These are phyloP conservation scores for Gymnocypris eckloni DNA, from an alignment of 2,797 vertebrate species.

Conservation along the genomic window DNA sequence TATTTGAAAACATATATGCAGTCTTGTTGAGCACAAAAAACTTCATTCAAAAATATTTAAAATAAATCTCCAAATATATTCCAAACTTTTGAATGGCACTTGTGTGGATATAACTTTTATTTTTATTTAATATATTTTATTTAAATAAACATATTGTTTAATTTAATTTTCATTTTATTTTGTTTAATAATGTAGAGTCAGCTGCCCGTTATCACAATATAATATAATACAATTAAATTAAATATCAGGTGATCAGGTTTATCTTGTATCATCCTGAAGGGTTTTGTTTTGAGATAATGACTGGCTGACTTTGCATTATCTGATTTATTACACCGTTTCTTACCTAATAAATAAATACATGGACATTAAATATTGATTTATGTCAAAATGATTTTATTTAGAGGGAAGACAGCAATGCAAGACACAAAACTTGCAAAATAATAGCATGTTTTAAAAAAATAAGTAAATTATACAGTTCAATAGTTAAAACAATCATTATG, in stretches of 20 bases:
- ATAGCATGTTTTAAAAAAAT: neutral
- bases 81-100: neutral
- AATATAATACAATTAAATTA: too few relatives aligned
- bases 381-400: constrained; percentile 13
- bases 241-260: too few relatives aligned
- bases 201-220: neutral
- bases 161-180: neutral
- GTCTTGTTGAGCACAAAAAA: too few relatives aligned
- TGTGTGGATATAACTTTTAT: neutral
- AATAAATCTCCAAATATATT: neutral
- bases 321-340: neutral
- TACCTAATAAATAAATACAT: constrained; percentile 10
- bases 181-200: neutral
- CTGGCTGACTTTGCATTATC: neutral
- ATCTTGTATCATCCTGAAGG: neutral
- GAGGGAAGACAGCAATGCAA: neutral
- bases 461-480: neutral
- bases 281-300: constrained; percentile 9
- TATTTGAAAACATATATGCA: neutral
- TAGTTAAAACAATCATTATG: neutral
- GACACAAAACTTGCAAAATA: neutral
- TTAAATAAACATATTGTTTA: too few relatives aligned
- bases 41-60: neutral
- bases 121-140: neutral
- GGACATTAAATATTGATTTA: constrained; percentile 6